Conservation (phyloP, 2,113 vertebrate genomes). For the Crotalus viridis region DNA sequence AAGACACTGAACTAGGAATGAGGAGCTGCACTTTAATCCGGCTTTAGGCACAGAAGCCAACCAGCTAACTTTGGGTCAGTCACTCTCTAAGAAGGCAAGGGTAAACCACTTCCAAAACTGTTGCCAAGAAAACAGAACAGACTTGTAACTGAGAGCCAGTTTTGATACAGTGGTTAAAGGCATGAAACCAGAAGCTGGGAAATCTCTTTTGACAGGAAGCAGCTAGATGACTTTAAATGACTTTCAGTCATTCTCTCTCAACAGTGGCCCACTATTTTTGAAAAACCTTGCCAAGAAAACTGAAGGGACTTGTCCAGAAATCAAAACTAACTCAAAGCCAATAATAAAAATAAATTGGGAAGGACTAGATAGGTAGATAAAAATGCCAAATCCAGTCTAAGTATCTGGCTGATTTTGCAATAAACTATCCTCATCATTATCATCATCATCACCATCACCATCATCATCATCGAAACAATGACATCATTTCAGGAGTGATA, state of each 20-base stretch:
- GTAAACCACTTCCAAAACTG: neutral
- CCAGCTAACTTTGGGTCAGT: neutral
- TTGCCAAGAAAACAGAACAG: neutral
- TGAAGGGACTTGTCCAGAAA: neutral
- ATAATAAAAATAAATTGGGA: too few relatives aligned
- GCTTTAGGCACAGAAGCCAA: neutral
- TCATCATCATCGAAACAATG: conserved; percentile 21
- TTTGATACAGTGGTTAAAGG: neutral
- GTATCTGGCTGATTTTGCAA: neutral
- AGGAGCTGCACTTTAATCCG: neutral
- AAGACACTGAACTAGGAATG: neutral
- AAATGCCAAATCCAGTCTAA: too few relatives aligned
- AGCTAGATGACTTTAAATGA: neutral
- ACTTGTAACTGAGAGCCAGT: neutral
- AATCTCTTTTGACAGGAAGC: neutral
- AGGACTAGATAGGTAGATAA: too few relatives aligned
- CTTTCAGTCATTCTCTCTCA: neutral
- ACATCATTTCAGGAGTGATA: neutral
- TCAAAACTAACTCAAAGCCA: neutral
- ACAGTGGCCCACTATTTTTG: neutral
- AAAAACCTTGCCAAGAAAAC: neutral
- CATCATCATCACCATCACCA: neutral
- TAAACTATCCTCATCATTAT: neutral
- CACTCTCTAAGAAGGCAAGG: too few relatives aligned
- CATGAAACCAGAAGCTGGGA: neutral